A percentile compares a stretch with the other conserved stretches of the same genome.
These are phyloP conservation scores for Tragelaphus imberbis DNA, from an alignment of 2,113 vertebrate species.

Conservation along the genomic window DNA sequence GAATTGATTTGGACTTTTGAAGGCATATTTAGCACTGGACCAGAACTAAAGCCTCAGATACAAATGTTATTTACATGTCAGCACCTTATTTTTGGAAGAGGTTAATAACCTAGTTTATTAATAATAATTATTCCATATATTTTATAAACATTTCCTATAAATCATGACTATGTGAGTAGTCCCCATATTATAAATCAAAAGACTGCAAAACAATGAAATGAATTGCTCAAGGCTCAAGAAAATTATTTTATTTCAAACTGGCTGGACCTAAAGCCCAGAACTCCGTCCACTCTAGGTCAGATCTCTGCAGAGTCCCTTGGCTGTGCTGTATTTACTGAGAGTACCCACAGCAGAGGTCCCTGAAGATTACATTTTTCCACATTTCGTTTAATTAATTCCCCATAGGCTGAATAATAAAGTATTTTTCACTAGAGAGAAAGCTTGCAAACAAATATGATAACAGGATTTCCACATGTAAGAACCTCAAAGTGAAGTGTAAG, in stretches of 20 bases:
- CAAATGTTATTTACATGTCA: conserved; percentile 29
- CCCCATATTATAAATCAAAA: conserved; percentile 17
- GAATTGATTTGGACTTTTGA: conserved; percentile 10
- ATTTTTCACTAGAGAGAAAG: conserved; percentile 60
- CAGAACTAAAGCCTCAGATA: background rate
- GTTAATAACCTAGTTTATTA: conserved; percentile 17
- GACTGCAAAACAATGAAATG: background rate
- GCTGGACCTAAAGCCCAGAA: background rate
- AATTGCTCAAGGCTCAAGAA: background rate
- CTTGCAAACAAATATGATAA: conserved; percentile 56
- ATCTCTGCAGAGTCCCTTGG: conserved; percentile 12
- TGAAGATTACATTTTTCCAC: conserved; percentile 65
- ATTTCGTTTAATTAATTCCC: conserved; percentile 67
- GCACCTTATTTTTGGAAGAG: background rate
- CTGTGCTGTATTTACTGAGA: conserved; percentile 42
- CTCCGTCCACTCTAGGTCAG: background rate
- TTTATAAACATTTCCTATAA: conserved; percentile 12
- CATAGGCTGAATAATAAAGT: conserved; percentile 5
- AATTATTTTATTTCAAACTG: background rate
- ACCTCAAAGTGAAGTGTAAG: background rate
- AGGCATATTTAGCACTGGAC: background rate
- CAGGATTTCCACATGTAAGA: conserved; percentile 32
- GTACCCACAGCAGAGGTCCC: conserved; percentile 26
- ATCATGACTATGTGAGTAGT: background rate
- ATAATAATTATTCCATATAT: background rate